Evolutionary conservation across 1,140 invertebrate species (phyloP), one percentile per base, ranked within the genome.

Genomic region (Olivierus martensii): DNA sequence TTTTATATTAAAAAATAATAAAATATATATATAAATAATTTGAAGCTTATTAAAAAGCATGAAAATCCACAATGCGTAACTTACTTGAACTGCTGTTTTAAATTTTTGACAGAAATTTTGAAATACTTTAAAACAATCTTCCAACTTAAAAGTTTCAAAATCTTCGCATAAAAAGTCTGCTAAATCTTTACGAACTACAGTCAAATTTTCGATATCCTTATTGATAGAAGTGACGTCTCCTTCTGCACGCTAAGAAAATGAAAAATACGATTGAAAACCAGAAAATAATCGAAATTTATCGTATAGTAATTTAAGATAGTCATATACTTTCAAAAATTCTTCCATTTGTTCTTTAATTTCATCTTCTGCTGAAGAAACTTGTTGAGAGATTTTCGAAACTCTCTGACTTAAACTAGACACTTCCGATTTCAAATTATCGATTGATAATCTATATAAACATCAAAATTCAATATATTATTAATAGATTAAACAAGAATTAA

Each of bases 131-230:
- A 95, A 95, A 65, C 91, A 95, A 65, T 97, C 92, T 67, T 97
- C 92, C 12, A 97, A 71, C 69, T 92, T 93, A 65, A 97, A 97
- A 0, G 84, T 78, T 21, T 77, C 78, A 0, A 77, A 71, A 65
- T 97, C 91, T 67, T 97, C 93, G 69, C 92, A 96, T 69, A 97
- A 95, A 69, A 95, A 97, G 48, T 91, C 85, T 0, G 89, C 80
- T 2, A 98, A 69, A 50, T 87, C 77, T 56, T 77, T 76, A 42
- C 86, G 76, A 36, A 87, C 78, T 6, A 72, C 72, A 59, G 92
- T 87, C 7, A 96, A 76, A 63, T 89, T 48, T n/a, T 53, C 52
- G 22, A 54, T 47, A 18, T 58, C 56, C 11, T 53, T 51, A 14
- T 53, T 46, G n/a, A 56, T 21, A 2, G n/a, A 41, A 35, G 52